Evolutionary conservation across 2,113 vertebrate species (phyloP).

Genomic region (Cichladusa arquata): DNA sequence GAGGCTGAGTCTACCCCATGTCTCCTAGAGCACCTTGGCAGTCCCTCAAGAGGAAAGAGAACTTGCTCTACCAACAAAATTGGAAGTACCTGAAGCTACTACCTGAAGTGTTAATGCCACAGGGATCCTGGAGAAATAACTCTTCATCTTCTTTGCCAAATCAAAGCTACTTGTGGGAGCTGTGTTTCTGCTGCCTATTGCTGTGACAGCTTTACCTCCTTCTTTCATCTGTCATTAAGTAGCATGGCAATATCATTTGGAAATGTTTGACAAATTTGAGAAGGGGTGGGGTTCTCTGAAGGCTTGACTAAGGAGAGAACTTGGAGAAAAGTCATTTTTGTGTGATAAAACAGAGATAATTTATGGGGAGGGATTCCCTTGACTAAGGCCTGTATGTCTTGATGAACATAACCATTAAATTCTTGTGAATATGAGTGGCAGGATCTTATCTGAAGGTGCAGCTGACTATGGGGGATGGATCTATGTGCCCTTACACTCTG

Average conservation of each 20-base stretch:
- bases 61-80: neutral
- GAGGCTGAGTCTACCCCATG: neutral
- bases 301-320: neutral
- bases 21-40: neutral
- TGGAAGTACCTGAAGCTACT: neutral
- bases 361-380: neutral
- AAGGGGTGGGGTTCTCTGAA: neutral
- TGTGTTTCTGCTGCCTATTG: neutral
- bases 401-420: neutral
- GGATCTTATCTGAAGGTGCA: neutral
- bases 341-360: neutral
- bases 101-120: neutral
- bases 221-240: neutral
- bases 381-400: neutral
- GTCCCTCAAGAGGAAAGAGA: neutral
- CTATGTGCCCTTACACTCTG: neutral
- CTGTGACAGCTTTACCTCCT: neutral
- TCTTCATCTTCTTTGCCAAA: neutral
- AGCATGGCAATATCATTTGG: neutral
- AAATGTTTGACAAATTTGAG: neutral
- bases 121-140: neutral
- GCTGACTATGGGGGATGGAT: rapidly evolving
- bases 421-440: neutral
- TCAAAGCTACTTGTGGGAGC: neutral
- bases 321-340: neutral